Conservation (phyloP, 2,888 invertebrate species). For the Drosophila ochracea region DNA sequence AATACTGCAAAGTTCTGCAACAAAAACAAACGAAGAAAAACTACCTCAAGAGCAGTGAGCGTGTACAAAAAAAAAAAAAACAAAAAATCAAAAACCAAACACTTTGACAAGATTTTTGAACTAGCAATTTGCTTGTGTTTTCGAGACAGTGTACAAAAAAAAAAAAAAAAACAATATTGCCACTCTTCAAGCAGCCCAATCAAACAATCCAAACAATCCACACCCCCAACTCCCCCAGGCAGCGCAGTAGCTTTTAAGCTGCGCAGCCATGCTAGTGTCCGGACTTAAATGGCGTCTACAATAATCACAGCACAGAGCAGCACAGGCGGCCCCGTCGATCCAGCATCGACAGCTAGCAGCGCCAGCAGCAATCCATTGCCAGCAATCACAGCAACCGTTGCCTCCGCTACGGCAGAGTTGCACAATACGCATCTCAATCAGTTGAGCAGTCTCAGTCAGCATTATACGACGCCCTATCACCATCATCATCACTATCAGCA, state of each 20-base stretch:
- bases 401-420: constrained; percentile 68
- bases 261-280: constrained; percentile 82
- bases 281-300: constrained; percentile 85
- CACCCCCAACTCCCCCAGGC: not conserved
- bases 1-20: constrained; percentile 19
- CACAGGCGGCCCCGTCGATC: constrained; percentile 81
- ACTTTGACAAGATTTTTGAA: constrained; percentile 28
- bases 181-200: not conserved
- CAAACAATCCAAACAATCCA: not conserved
- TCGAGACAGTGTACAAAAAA: not conserved
- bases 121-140: constrained; percentile 3
- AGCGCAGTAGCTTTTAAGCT: constrained; percentile 50
- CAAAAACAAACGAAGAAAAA: constrained; percentile 54
- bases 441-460: constrained; percentile 82
- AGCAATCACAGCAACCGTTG: constrained; percentile 60
- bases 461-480: constrained; percentile 77
- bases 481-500: constrained; percentile 68
- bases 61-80: constrained; percentile 50
- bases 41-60: constrained; percentile 74
- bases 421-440: constrained; percentile 83
- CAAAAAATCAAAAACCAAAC: constrained; percentile 20
- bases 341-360: constrained; percentile 67
- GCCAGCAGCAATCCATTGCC: constrained; percentile 53
- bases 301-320: constrained; percentile 85
- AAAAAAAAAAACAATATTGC: constrained; percentile 3